Percentiles rank a stretch among this genome's conserved stretches.
Evolutionary conservation across 1,140 invertebrate species (phyloP).

Genomic region (Acyrthosiphon pisum): DNA sequence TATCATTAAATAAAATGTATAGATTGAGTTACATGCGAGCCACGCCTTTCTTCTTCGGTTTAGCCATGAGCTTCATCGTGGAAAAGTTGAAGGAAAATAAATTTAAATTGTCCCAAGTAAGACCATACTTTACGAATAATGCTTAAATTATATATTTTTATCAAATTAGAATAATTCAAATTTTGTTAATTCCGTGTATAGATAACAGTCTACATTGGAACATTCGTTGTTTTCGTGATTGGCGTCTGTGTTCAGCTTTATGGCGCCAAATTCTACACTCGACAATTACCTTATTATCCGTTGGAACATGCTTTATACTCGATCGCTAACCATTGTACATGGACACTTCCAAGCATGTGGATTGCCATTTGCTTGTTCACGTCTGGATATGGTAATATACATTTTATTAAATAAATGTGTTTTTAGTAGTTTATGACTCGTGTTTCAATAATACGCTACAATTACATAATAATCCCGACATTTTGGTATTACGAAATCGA

Average conservation of each 20-base stretch:
- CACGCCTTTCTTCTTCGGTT: background rate
- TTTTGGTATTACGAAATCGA: too few species aligned
- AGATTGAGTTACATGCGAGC: background rate
- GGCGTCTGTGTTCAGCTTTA: background rate
- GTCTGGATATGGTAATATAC: background rate
- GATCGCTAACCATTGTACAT: background rate
- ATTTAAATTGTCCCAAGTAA: constrained; percentile 13
- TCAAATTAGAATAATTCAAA: background rate
- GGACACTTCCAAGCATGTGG: background rate
- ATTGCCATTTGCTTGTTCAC: background rate
- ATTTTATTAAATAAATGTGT: background rate
- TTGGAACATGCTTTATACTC: background rate
- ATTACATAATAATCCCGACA: too few species aligned
- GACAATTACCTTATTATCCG: background rate
- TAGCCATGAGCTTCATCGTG: background rate
- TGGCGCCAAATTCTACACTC: background rate
- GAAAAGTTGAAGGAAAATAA: background rate
- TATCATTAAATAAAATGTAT: background rate
- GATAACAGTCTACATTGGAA: background rate
- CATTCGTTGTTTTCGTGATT: background rate
- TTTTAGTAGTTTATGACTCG: background rate
- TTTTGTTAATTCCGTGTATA: background rate
- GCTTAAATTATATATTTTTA: background rate
- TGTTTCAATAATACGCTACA: background rate
- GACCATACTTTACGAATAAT: background rate